Conservation (phyloP, 2,888 invertebrate genomes). For the Sesamia inferens region DNA sequence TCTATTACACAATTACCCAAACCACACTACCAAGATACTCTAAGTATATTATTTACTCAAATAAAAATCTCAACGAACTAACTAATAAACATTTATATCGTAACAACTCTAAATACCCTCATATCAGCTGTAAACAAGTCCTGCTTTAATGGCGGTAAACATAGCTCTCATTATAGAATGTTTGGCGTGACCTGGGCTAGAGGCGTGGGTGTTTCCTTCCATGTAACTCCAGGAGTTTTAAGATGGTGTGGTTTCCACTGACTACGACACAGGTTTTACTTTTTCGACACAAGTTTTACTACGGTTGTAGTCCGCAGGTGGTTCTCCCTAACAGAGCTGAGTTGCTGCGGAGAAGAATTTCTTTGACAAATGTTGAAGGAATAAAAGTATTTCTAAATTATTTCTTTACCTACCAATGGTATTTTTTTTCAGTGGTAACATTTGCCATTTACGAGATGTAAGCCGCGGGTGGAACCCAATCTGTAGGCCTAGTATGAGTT, state of each 20-base stretch:
- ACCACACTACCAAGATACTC: background rate
- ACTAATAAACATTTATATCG: slow-evolving; percentile 34
- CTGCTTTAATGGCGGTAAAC: slow-evolving; percentile 54
- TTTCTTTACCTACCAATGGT: background rate
- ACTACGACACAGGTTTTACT: slow-evolving; percentile 37
- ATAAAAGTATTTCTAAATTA: background rate
- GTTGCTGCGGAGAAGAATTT: background rate
- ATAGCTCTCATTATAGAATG: slow-evolving; percentile 62
- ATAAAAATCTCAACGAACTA: slow-evolving; percentile 27
- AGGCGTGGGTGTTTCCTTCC: slow-evolving; percentile 62
- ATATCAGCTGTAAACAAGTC: slow-evolving; percentile 35
- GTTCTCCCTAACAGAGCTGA: background rate
- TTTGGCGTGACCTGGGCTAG: slow-evolving; percentile 63
- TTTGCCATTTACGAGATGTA: too few relatives aligned
- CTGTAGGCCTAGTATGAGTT: too few relatives aligned
- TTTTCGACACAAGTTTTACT: background rate
- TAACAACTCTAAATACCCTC: slow-evolving; percentile 26
- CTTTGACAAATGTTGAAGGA: background rate
- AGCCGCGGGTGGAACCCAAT: too few relatives aligned
- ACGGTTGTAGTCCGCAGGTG: too few relatives aligned
- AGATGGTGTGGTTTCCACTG: slow-evolving; percentile 41
- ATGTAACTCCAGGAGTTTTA: slow-evolving; percentile 63
- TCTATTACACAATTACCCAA: too few relatives aligned
- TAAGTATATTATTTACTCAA: slow-evolving; percentile 36
- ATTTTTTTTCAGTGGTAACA: background rate